These are phyloP conservation scores for Beris chalybata DNA, from an alignment of 2,888 invertebrate species.

Conservation along the genomic window DNA sequence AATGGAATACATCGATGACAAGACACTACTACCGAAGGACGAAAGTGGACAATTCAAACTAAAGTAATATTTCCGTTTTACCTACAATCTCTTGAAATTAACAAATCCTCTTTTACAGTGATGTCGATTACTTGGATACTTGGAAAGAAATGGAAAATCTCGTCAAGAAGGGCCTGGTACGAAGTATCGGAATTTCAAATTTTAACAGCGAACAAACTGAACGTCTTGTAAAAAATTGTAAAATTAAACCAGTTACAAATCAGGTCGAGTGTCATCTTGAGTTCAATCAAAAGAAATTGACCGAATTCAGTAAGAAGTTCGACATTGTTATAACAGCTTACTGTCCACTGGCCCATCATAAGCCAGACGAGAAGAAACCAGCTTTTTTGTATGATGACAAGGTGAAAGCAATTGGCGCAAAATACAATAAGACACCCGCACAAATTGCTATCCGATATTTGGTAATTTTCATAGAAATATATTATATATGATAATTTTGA, in stretches of 20 bases:
- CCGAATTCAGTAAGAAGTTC: slow-evolving; percentile 64
- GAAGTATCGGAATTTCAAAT: slow-evolving; percentile 84
- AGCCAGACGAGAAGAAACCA: slow-evolving; percentile 56
- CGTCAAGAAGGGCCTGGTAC: slow-evolving; percentile 68
- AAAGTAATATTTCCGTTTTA: background rate
- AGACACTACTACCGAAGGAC: slow-evolving; percentile 15
- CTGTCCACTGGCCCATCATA: slow-evolving; percentile 71
- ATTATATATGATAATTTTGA: slow-evolving; percentile 34
- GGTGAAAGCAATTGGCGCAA: slow-evolving; percentile 61
- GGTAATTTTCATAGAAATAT: slow-evolving; percentile 55
- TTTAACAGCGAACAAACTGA: slow-evolving; percentile 79
- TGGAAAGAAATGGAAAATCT: slow-evolving; percentile 80
- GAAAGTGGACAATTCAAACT: slow-evolving; percentile 1
- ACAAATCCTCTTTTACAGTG: slow-evolving; percentile 51
- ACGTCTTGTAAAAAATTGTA: slow-evolving; percentile 65
- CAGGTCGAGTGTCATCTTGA: slow-evolving; percentile 65
- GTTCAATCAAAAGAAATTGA: slow-evolving; percentile 69
- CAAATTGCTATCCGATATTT: slow-evolving; percentile 67
- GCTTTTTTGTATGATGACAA: slow-evolving; percentile 58
- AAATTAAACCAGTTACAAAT: slow-evolving; percentile 67
- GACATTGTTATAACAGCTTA: slow-evolving; percentile 69
- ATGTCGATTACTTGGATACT: slow-evolving; percentile 74
- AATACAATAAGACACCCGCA: slow-evolving; percentile 66
- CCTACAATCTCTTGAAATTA: background rate
- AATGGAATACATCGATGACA: slow-evolving; percentile 46